These are phyloP conservation scores for Apteryx owenii DNA, from an alignment of 2,113 vertebrate genomes.

Conservation along the genomic window DNA sequence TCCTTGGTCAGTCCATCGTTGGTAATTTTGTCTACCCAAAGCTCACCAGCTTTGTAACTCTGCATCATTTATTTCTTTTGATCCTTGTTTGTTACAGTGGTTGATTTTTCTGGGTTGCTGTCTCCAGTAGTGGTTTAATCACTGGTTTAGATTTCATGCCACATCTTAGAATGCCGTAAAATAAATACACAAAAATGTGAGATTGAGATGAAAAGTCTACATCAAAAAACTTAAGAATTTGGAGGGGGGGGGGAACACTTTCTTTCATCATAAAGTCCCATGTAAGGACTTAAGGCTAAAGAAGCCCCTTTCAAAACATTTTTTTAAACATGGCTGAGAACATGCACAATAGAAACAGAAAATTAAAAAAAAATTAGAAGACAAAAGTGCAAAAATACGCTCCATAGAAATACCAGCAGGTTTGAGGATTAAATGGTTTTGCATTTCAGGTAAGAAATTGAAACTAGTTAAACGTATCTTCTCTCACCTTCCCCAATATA, in stretches of 20 bases:
- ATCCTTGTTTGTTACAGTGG: neutral
- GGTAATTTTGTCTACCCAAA: neutral
- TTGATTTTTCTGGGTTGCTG: neutral
- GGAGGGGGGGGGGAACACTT: neutral
- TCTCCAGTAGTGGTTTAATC: neutral
- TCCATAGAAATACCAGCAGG: rapidly evolving
- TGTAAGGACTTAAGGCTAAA: neutral
- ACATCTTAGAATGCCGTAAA: neutral
- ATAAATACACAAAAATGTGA: neutral
- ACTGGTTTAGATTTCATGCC: neutral
- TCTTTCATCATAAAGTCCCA: neutral
- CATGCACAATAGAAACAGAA: neutral
- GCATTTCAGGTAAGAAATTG: neutral
- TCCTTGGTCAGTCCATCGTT: neutral
- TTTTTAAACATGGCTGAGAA: neutral
- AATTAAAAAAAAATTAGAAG: neutral
- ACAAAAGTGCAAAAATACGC: neutral
- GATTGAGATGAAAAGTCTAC: neutral
- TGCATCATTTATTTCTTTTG: neutral
- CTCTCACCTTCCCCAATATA: neutral
- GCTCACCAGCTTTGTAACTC: neutral
- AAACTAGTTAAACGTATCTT: neutral
- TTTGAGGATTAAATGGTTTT: neutral
- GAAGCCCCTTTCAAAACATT: neutral
- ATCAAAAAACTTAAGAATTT: neutral